These are phyloP conservation scores for Anguilla megastoma DNA, from an alignment of 2,797 vertebrate genomes.

Conservation along the genomic window DNA sequence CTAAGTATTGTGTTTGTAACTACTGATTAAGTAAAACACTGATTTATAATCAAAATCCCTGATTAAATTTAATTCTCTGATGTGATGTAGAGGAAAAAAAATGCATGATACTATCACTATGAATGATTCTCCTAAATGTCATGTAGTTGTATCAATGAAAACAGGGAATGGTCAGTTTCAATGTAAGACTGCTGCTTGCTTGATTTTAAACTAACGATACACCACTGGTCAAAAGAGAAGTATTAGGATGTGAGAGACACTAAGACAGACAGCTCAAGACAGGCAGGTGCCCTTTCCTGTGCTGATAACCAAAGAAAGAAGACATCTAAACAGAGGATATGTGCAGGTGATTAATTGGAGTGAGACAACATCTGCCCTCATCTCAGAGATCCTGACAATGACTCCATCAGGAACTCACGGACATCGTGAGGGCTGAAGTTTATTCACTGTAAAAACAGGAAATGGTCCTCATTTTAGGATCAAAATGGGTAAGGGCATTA, in stretches of 20 bases:
- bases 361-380: slow-evolving; percentile 45
- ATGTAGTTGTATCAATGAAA: not conserved
- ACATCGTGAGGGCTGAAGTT: slow-evolving; percentile 60
- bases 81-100: not conserved
- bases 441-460: slow-evolving; percentile 46
- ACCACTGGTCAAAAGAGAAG: not conserved
- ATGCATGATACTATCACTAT: not conserved
- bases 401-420: slow-evolving; percentile 65
- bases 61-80: not conserved
- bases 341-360: slow-evolving; percentile 48
- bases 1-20: not conserved
- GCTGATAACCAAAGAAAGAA: slow-evolving; percentile 47
- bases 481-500: slow-evolving; percentile 1
- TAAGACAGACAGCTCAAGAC: not conserved
- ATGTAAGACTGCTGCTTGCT: not conserved
- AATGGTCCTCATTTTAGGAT: not conserved
- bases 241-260: not conserved
- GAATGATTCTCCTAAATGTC: not conserved
- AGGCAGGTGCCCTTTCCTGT: slow-evolving; percentile 39
- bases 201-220: not conserved
- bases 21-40: not conserved
- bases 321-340: slow-evolving; percentile 52
- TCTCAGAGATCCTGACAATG: slow-evolving; percentile 51
- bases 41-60: not conserved
- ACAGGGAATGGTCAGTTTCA: not conserved